phyloP scores from a whole-genome alignment of 1,140 invertebrate genomes.

The Chrysomallon squamiferum region DNA sequence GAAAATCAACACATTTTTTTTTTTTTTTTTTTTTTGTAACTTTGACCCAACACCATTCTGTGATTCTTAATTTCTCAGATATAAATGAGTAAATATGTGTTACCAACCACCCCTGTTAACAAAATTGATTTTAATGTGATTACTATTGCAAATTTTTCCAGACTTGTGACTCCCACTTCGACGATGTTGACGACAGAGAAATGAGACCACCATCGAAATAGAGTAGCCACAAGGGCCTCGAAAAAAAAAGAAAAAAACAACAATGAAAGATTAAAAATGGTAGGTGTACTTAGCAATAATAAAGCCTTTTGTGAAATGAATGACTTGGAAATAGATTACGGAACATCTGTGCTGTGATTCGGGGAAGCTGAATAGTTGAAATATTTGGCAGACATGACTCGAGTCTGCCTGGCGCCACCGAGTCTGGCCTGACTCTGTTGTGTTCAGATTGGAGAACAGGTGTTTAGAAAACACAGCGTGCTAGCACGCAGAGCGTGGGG shows the following conservation, averaged over 20 bases:
- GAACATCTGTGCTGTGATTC: background rate
- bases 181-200: slow-evolving; percentile 9
- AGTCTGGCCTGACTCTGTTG: background rate
- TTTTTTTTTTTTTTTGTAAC: too few relatives aligned
- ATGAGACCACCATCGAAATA: slow-evolving; percentile 30
- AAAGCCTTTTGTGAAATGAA: background rate
- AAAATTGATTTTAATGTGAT: slow-evolving; percentile 2
- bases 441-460: too few relatives aligned
- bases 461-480: too few relatives aligned
- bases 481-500: too few relatives aligned
- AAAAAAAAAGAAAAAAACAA: background rate
- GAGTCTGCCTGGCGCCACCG: background rate
- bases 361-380: background rate
- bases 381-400: slow-evolving; percentile 1
- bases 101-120: background rate
- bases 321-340: background rate
- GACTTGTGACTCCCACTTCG: slow-evolving; percentile 1
- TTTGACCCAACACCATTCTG: too few relatives aligned
- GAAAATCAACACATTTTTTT: background rate
- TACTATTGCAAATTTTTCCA: background rate
- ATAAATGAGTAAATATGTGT: too few relatives aligned
- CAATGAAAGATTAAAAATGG: background rate
- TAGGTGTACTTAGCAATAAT: background rate
- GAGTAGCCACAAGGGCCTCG: background rate
- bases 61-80: too few relatives aligned